phyloP scores from a whole-genome alignment of 2,113 vertebrate species.

The Gobio gobio region DNA sequence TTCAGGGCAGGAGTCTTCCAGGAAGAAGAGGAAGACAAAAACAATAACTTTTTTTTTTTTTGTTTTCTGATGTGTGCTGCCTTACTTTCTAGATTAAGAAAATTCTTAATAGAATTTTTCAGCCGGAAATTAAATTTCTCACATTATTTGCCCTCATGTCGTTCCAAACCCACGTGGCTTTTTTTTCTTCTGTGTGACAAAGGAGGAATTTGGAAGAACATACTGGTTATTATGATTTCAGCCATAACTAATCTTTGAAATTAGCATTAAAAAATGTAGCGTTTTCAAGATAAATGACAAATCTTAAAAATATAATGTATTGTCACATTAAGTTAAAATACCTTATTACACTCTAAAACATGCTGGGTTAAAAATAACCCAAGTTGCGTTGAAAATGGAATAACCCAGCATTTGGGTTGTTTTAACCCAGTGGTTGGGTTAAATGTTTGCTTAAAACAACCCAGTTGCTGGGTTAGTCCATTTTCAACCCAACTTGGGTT shows the following conservation, averaged over 20 bases:
- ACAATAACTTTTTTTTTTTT: conserved; percentile 23
- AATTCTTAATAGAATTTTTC: neutral
- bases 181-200: neutral
- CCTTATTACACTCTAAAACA: no score
- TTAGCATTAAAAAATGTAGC: no score
- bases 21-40: neutral
- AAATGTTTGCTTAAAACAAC: no score
- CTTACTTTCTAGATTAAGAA: conserved; percentile 35
- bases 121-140: neutral
- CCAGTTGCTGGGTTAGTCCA: no score
- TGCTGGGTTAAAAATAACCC: no score
- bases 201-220: neutral
- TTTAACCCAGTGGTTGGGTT: no score
- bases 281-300: no score
- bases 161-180: neutral
- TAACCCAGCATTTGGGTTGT: no score
- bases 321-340: neutral
- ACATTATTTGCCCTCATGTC: neutral
- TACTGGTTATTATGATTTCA: neutral
- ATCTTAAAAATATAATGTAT: neutral
- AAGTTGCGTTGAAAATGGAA: no score
- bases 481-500: no score
- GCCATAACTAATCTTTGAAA: no score
- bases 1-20: neutral
- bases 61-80: conserved; percentile 66